A percentile compares a stretch with the other conserved stretches of the same genome.
phyloP scores from a whole-genome alignment of 2,888 invertebrate genomes.

The Plusia festucae region DNA sequence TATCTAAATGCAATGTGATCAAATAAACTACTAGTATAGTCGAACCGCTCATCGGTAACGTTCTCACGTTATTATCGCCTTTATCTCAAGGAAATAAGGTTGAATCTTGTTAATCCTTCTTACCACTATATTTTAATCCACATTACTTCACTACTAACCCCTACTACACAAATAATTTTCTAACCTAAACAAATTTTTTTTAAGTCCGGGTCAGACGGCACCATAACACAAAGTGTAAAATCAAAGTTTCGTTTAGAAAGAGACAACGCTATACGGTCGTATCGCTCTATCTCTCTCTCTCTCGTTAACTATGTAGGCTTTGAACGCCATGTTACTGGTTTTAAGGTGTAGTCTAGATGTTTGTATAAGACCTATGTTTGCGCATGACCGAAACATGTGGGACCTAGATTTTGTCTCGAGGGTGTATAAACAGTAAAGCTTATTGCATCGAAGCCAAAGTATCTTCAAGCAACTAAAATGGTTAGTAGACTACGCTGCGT shows the following conservation, averaged over 20 bases:
- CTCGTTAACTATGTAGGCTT: background rate
- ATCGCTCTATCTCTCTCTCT: background rate
- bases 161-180: background rate
- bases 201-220: background rate
- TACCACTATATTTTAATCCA: background rate
- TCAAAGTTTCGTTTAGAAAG: background rate
- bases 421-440: background rate
- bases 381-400: background rate
- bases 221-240: background rate
- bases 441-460: background rate
- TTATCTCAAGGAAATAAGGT: background rate
- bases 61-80: background rate
- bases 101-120: background rate
- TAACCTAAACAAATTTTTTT: conserved; percentile 3
- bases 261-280: background rate
- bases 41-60: background rate
- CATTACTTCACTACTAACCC: background rate
- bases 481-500: background rate
- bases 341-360: background rate
- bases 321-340: background rate
- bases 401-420: conserved; percentile 2
- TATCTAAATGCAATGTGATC: background rate
- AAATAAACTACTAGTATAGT: background rate
- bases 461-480: background rate
- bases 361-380: background rate